Conservation (phyloP, 2,888 invertebrate species). For the Tenodera sinensis region DNA sequence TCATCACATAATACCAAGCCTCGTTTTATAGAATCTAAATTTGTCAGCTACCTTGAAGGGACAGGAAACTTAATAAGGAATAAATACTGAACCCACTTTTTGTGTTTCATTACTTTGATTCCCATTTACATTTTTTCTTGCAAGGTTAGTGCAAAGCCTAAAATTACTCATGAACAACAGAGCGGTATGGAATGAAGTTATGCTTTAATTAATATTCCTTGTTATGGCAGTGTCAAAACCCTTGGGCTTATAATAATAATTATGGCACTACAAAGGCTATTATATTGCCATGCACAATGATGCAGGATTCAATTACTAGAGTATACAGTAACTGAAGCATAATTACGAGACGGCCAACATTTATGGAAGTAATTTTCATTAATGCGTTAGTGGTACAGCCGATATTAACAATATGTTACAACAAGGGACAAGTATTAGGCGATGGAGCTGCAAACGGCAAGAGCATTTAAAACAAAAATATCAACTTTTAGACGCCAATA, state of each 20-base stretch:
- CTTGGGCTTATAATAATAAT: neutral
- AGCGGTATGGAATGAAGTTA: neutral
- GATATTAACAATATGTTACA: neutral
- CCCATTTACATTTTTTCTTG: too few relatives aligned
- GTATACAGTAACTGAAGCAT: neutral
- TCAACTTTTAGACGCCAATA: too few relatives aligned
- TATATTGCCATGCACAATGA: neutral
- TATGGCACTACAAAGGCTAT: neutral
- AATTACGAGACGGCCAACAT: neutral
- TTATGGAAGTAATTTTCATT: neutral
- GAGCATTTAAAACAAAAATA: neutral
- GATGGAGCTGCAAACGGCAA: neutral
- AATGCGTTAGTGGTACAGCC: neutral
- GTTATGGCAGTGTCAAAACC: neutral
- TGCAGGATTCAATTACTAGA: neutral
- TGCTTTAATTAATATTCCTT: neutral
- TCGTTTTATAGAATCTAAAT: too few relatives aligned
- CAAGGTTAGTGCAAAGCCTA: too few relatives aligned
- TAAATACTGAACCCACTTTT: too few relatives aligned
- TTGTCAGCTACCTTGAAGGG: too few relatives aligned
- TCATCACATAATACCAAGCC: too few relatives aligned
- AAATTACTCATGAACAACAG: too few relatives aligned
- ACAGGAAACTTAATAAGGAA: too few relatives aligned
- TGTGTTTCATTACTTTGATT: too few relatives aligned
- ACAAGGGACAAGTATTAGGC: neutral